Percentiles rank a stretch among this genome's conserved stretches.
Evolutionary conservation across 1,140 invertebrate species (phyloP).

Genomic region (Phthorimaea operculella): DNA sequence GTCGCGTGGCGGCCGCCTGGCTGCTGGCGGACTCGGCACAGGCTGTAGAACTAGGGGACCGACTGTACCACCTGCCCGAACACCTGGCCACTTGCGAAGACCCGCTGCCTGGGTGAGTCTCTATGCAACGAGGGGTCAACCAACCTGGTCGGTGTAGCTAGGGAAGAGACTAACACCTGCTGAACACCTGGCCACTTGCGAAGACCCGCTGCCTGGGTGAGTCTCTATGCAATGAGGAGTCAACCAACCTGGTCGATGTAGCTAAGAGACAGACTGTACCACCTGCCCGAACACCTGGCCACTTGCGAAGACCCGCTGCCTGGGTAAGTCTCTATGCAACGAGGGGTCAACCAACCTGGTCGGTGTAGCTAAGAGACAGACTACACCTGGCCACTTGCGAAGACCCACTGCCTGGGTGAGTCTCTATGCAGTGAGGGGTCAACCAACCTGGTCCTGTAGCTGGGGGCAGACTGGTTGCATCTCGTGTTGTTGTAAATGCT

Average conservation of each 20-base stretch:
- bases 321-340: conserved; percentile 44
- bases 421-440: neutral
- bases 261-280: conserved; percentile 74
- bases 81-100: conserved; percentile 73
- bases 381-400: conserved; percentile 82
- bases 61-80: conserved; percentile 76
- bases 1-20: conserved; percentile 82
- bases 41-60: conserved; percentile 74
- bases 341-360: neutral
- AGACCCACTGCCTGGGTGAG: conserved; percentile 78
- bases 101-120: conserved; percentile 75
- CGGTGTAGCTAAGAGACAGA: conserved; percentile 77
- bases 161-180: conserved; percentile 76
- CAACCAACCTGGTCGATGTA: conserved; percentile 37
- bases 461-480: conserved; percentile 87
- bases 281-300: conserved; percentile 73
- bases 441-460: neutral
- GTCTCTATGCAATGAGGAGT: neutral
- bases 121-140: neutral
- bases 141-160: neutral
- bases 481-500: no score
- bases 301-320: conserved; percentile 79
- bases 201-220: conserved; percentile 71
- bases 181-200: conserved; percentile 86
- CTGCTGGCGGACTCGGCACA: conserved; percentile 73